A percentile compares a stretch with the other conserved stretches of the same genome.
Evolutionary conservation across 1,140 invertebrate species (phyloP).

Genomic region (Drosophila arizonae): DNA sequence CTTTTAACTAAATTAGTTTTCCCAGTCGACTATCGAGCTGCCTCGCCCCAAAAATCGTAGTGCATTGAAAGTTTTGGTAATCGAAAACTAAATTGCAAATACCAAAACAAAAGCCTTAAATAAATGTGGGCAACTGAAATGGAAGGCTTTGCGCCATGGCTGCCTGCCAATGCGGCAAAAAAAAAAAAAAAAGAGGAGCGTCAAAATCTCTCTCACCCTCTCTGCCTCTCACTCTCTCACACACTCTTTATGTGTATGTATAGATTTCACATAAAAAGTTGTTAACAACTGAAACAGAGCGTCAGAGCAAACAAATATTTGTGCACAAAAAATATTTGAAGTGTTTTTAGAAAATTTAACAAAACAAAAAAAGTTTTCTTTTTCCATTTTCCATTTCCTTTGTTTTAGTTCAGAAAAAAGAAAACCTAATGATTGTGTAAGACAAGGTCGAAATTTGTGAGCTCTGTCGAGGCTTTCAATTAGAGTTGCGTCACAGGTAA

Average conservation of each 20-base stretch:
- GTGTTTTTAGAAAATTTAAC: constrained; percentile 51
- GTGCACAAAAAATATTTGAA: constrained; percentile 60
- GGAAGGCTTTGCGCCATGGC: constrained; percentile 61
- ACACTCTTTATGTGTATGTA: neutral
- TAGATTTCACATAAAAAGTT: constrained; percentile 66
- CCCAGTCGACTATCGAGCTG: neutral
- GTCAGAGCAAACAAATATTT: constrained; percentile 59
- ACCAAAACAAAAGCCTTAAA: constrained; percentile 67
- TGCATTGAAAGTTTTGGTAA: constrained; percentile 66
- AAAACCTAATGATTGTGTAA: neutral
- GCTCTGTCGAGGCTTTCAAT: constrained; percentile 2
- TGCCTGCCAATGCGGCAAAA: constrained; percentile 56
- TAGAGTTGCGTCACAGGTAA: neutral
- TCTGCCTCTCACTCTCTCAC: neutral
- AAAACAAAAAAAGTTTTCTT: constrained; percentile 28
- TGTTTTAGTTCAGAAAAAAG: constrained; percentile 1
- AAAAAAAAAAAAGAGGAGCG: constrained; percentile 38
- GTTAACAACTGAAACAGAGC: constrained; percentile 46
- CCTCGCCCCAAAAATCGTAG: neutral
- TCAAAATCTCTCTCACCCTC: constrained; percentile 40
- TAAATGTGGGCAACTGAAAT: constrained; percentile 38
- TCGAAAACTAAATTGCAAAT: constrained; percentile 55
- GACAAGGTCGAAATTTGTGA: neutral
- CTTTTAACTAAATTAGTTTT: neutral
- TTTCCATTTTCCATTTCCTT: neutral